Base-by-base conservation (phyloP, 2,113 vertebrate species). In the Muscicapa adusta region DNA sequence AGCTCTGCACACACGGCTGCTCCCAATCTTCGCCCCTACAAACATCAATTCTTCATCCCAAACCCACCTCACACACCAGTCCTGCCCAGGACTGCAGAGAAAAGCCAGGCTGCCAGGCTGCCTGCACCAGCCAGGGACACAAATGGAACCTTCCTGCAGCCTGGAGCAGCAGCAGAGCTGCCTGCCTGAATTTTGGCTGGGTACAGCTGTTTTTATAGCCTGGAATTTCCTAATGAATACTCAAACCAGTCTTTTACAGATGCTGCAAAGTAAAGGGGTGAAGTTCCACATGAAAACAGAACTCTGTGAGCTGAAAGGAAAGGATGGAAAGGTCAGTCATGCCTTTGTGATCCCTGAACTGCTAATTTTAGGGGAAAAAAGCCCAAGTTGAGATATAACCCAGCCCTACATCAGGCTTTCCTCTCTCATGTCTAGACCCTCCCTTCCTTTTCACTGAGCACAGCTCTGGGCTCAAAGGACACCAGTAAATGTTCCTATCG, bases 221-320 rank as follows among this genome's bases (percentile, higher is more conserved):
- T 92, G 82, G 92, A 80, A 94, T 95, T 85, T 92, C 95, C 88
- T 84, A 60, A 43, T 24, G 85, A 92, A 83, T 47, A 22, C 89
- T 92, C 68, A 53, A 78, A 84, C 34, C 70, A 77, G 74, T 95
- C 80, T 67, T 91, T 96, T 94, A 68, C 95, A 99, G 99, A 98
- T 98, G 97, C 92, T 99, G 94, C 98, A 98, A 74, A 98, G 98
- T 57, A 94, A 96, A 62, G 97, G 98, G 18, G 98, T 99, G 56
- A 98, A 95, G 93, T 99, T 99, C 93, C 96, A 98, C 97, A 98
- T 98, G 98, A 97, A 97, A 20, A 96, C 97, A 63, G 87, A 85
- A 31, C 94, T 98, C 76, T 33, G 42, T 4, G 98, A 98, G 95
- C 96, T 99, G 82, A 97, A 76, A 91, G 99, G 98, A 54, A 93